Conservation (phyloP, 35 echinoderm and acorn worm species). For the Strongylocentrotus purpuratus region DNA sequence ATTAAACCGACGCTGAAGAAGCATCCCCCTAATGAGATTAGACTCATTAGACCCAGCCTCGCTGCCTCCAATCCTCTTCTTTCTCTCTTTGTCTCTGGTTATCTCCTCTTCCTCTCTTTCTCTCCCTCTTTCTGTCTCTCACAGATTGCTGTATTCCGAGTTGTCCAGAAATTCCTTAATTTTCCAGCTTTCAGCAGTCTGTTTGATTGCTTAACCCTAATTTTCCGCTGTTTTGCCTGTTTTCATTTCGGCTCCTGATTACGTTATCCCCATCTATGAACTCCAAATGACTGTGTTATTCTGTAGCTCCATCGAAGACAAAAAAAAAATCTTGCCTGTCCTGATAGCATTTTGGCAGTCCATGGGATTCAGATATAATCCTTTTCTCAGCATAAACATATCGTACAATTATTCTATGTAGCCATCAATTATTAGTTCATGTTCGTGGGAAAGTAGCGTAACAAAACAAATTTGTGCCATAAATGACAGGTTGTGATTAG, state of each 20-base stretch:
- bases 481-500: not conserved
- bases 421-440: not conserved
- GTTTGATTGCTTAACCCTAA: not conserved
- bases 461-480: not conserved
- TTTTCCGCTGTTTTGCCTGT: not conserved
- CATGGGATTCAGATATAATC: not conserved
- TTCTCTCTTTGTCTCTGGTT: not conserved
- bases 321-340: not conserved
- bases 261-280: not conserved
- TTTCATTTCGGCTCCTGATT: not conserved
- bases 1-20: constrained; percentile 9
- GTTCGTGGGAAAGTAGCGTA: not conserved
- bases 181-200: not conserved
- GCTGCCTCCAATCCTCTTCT: not conserved
- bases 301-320: not conserved
- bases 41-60: not conserved
- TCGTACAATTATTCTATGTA: not conserved
- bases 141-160: not conserved
- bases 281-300: not conserved
- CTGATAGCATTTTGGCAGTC: not conserved
- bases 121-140: not conserved
- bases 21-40: not conserved
- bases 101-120: not conserved
- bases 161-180: not conserved
- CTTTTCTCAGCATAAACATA: not conserved